These are phyloP conservation scores for Lophius americanus DNA, from an alignment of 2,797 vertebrate genomes.

Conservation along the genomic window DNA sequence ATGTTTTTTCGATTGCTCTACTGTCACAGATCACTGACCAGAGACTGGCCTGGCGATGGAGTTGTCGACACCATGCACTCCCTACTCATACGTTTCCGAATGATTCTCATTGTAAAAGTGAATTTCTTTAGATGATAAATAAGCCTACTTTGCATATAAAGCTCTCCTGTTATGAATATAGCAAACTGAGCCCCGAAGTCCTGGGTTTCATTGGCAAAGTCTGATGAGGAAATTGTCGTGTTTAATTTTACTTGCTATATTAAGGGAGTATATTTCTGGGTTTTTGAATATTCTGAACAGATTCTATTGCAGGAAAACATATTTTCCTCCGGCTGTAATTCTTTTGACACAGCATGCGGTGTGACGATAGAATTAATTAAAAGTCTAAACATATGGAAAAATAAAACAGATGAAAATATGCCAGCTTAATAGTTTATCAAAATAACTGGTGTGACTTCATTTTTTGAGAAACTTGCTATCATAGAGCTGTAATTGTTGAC, in stretches of 20 bases:
- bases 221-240: slow-evolving; percentile 38
- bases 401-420: not conserved
- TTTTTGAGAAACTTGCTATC: too few relatives aligned
- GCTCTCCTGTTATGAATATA: slow-evolving; percentile 38
- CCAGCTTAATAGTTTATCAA: too few relatives aligned
- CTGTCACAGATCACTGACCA: slow-evolving; percentile 67
- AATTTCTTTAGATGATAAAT: slow-evolving; percentile 71
- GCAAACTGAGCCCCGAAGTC: slow-evolving; percentile 33
- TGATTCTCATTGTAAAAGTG: slow-evolving; percentile 62
- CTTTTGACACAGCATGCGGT: not conserved
- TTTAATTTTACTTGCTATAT: slow-evolving; percentile 35
- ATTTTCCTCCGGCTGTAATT: slow-evolving; percentile 7
- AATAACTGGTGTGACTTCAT: too few relatives aligned
- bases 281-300: slow-evolving; percentile 18
- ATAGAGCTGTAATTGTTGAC: not conserved
- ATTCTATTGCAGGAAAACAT: slow-evolving; percentile 16
- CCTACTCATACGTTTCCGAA: slow-evolving; percentile 48
- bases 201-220: slow-evolving; percentile 28
- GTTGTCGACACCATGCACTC: slow-evolving; percentile 29
- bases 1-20: slow-evolving; percentile 59
- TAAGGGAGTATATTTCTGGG: slow-evolving; percentile 18
- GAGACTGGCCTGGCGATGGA: slow-evolving; percentile 40
- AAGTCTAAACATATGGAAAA: not conserved
- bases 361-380: not conserved
- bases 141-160: slow-evolving; percentile 35